These are phyloP conservation scores for Macrosiphum euphorbiae DNA, from an alignment of 2,888 invertebrate species.

Conservation along the genomic window DNA sequence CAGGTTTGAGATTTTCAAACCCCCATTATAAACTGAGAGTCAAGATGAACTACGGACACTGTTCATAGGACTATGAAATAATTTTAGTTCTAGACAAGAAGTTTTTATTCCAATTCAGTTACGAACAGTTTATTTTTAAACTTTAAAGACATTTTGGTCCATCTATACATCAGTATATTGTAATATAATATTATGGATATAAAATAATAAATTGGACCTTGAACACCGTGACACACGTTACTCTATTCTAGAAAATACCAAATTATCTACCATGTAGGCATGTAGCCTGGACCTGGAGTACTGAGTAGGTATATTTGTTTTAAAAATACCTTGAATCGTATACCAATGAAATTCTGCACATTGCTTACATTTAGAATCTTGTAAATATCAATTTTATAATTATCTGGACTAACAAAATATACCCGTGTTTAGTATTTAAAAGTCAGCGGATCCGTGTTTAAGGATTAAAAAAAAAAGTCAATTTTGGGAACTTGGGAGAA, in stretches of 20 bases:
- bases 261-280: background rate
- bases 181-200: background rate
- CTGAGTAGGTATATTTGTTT: background rate
- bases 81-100: background rate
- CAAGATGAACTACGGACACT: background rate
- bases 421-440: background rate
- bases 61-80: background rate
- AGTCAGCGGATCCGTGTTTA: background rate
- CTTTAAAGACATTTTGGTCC: background rate
- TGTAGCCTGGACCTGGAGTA: background rate
- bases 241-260: background rate
- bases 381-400: background rate
- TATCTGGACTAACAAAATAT: background rate
- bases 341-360: background rate
- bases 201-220: background rate
- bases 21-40: background rate
- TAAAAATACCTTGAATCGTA: conserved; percentile 2
- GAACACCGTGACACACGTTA: background rate
- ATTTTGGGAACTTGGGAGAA: background rate
- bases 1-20: background rate
- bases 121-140: background rate
- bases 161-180: background rate
- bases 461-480: no score
- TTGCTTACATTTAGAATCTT: background rate
- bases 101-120: background rate